These are phyloP conservation scores for Notiomystis cincta DNA, from an alignment of 2,113 vertebrate species.

Conservation along the genomic window DNA sequence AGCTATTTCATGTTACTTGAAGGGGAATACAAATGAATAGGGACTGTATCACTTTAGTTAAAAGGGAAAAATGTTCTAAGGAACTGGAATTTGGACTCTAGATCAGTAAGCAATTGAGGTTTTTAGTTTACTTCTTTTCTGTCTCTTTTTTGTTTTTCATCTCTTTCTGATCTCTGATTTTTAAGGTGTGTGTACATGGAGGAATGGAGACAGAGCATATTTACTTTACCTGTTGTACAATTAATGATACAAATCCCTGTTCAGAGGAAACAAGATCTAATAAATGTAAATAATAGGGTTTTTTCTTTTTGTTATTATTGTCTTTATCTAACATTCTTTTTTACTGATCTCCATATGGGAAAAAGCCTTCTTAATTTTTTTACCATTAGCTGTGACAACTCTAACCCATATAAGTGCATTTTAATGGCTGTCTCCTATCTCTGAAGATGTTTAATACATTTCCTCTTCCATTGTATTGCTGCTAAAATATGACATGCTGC, in stretches of 20 bases:
- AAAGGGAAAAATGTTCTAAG: constrained; percentile 54
- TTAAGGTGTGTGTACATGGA: neutral
- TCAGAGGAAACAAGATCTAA: constrained; percentile 14
- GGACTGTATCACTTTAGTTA: constrained; percentile 72
- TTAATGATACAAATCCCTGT: neutral
- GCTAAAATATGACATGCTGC: constrained; percentile 13
- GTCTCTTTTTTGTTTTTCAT: constrained; percentile 15
- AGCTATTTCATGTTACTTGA: constrained; percentile 84
- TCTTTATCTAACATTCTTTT: neutral
- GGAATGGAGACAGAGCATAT: neutral
- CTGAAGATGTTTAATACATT: constrained; percentile 19
- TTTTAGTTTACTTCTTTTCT: neutral
- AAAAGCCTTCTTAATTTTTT: neutral
- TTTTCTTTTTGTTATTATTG: neutral
- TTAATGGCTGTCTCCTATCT: neutral
- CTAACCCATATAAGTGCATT: neutral
- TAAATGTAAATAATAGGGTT: neutral
- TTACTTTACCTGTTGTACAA: neutral
- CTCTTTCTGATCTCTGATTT: constrained; percentile 12
- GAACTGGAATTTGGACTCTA: constrained; percentile 22
- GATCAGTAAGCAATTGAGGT: constrained; percentile 25
- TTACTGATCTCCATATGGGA: neutral
- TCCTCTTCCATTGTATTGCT: neutral
- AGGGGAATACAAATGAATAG: constrained; percentile 79
- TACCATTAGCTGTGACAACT: neutral